These are phyloP conservation scores for Xanthia icteritia DNA, from an alignment of 2,888 invertebrate species.

Conservation along the genomic window DNA sequence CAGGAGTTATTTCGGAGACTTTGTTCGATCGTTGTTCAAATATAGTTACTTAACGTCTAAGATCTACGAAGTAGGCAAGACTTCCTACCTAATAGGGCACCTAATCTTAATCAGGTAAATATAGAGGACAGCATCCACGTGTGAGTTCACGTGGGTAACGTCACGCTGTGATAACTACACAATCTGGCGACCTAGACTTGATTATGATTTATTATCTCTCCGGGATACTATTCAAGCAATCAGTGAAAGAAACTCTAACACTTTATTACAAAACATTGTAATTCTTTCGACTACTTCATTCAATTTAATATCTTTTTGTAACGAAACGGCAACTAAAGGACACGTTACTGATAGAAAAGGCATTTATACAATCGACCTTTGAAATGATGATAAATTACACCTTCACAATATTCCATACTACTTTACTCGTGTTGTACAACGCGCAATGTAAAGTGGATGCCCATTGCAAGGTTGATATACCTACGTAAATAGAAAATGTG, in stretches of 20 bases:
- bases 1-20: constrained; percentile 21
- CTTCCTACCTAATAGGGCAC: background rate
- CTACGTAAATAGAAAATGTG: constrained; percentile 24
- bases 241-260: constrained; percentile 8
- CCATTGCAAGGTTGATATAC: constrained; percentile 38
- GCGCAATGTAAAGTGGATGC: constrained; percentile 11
- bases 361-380: constrained; percentile 34
- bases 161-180: constrained; percentile 34
- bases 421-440: constrained; percentile 24
- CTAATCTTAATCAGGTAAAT: constrained; percentile 5
- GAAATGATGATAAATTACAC: constrained; percentile 38
- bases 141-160: constrained; percentile 3
- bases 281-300: constrained; percentile 5
- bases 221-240: constrained; percentile 4
- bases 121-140: constrained; percentile 8
- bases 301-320: constrained; percentile 9
- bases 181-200: constrained; percentile 28
- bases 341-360: constrained; percentile 40
- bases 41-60: background rate
- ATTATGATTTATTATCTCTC: constrained; percentile 25
- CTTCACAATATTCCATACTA: constrained; percentile 12
- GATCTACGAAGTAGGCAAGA: background rate
- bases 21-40: constrained; percentile 3
- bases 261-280: background rate
- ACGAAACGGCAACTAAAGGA: constrained; percentile 3